Evolutionary conservation across 2,888 invertebrate species (phyloP).

Genomic region (Pterostichus madidus): DNA sequence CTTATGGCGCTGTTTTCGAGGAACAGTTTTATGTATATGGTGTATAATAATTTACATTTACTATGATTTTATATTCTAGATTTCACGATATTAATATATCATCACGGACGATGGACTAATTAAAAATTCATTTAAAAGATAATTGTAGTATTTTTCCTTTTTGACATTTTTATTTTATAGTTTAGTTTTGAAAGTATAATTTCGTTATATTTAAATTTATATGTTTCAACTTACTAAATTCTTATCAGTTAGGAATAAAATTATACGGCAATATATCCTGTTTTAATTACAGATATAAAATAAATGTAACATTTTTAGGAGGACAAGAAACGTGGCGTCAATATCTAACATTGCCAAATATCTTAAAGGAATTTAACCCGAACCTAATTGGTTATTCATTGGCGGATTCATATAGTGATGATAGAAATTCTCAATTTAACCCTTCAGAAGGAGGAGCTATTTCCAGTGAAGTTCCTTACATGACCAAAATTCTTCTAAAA

Average conservation of each 20-base stretch:
- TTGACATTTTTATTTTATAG: too few relatives aligned
- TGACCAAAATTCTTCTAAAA: constrained; percentile 79
- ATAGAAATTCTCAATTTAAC: constrained; percentile 79
- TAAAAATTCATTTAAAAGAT: too few relatives aligned
- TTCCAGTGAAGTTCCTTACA: constrained; percentile 80
- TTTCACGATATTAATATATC: too few relatives aligned
- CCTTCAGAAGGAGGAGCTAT: constrained; percentile 81
- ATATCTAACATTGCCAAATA: constrained; percentile 81
- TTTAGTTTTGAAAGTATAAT: not conserved
- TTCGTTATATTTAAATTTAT: not conserved
- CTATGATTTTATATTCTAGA: too few relatives aligned
- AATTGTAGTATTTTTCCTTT: too few relatives aligned
- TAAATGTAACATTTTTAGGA: constrained; percentile 73
- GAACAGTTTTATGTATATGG: too few relatives aligned
- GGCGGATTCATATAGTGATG: constrained; percentile 77
- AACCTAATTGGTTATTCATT: constrained; percentile 82
- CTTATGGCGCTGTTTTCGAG: too few relatives aligned
- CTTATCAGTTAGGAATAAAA: too few relatives aligned
- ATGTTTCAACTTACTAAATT: not conserved
- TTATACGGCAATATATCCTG: too few relatives aligned
- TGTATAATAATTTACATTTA: too few relatives aligned
- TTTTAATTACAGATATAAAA: too few relatives aligned
- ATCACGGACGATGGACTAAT: too few relatives aligned
- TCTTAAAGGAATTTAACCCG: constrained; percentile 83
- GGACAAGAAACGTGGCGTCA: constrained; percentile 80